phyloP scores from a whole-genome alignment of 2,888 invertebrate genomes.

The Caenorhabditis uteleia region DNA sequence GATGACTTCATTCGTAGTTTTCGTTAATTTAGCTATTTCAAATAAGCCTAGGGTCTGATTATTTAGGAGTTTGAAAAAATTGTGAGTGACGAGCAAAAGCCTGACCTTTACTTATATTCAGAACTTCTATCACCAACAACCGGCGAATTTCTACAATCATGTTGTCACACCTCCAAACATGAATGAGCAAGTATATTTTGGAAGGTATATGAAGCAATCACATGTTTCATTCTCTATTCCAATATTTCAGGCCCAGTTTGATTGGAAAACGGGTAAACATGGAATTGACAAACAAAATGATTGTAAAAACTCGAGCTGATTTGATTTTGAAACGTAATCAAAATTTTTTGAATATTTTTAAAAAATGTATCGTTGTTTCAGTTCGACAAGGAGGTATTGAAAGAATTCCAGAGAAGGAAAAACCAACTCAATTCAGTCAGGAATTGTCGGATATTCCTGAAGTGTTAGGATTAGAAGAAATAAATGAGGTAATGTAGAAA shows the following conservation, averaged over 20 bases:
- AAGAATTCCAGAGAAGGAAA: constrained; percentile 6
- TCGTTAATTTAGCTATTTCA: no score
- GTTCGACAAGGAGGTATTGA: constrained; percentile 11
- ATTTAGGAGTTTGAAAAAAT: no score
- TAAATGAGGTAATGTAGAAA: no score
- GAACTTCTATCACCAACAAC: no score
- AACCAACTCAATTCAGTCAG: constrained; percentile 12
- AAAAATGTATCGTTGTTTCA: constrained; percentile 8
- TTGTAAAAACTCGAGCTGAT: constrained; percentile 8
- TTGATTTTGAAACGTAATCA: constrained; percentile 22
- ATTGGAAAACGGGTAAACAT: constrained; percentile 10
- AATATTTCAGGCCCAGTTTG: constrained; percentile 18
- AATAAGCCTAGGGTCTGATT: no score
- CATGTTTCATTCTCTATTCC: neutral
- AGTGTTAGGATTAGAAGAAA: neutral
- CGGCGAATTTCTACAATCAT: no score
- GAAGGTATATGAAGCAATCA: neutral
- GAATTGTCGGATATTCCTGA: neutral
- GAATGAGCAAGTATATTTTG: no score
- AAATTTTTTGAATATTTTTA: neutral
- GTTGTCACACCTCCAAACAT: no score
- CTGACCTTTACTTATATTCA: no score
- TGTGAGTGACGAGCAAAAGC: no score
- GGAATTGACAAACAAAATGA: constrained; percentile 3
- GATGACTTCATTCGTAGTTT: no score